A percentile compares a stretch with the other conserved stretches of the same genome.
These are phyloP conservation scores for Oreohelix idahoensis DNA, from an alignment of 1,140 invertebrate genomes.

Conservation along the genomic window DNA sequence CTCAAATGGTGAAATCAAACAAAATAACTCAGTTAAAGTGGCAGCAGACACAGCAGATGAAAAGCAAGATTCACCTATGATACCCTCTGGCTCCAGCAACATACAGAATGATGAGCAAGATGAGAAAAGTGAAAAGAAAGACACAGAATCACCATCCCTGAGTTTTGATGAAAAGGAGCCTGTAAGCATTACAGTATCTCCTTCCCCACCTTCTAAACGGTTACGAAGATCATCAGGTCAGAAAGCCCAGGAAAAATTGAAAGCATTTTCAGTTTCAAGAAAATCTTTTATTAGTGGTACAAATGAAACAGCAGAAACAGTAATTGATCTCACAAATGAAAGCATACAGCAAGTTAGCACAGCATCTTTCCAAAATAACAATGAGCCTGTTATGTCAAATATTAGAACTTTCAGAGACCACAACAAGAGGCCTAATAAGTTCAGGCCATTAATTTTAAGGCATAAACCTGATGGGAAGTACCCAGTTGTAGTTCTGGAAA, in stretches of 20 bases:
- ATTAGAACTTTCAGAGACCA: background rate
- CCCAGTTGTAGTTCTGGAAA: conserved; percentile 33
- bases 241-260: conserved; percentile 15
- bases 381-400: background rate
- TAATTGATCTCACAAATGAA: conserved; percentile 2
- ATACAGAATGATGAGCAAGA: background rate
- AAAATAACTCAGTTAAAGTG: background rate
- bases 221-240: conserved; percentile 17
- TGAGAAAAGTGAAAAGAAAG: background rate
- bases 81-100: background rate
- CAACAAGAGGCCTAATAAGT: background rate
- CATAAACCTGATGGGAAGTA: conserved; percentile 7
- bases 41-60: background rate
- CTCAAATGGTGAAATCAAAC: background rate
- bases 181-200: background rate
- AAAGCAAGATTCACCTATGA: background rate
- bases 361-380: background rate
- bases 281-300: background rate
- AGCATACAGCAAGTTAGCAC: background rate
- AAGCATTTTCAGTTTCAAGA: background rate
- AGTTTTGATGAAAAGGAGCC: background rate
- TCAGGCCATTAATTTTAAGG: conserved; percentile 8
- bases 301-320: background rate
- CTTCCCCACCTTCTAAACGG: conserved; percentile 16
- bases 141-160: background rate